Base-by-base conservation (phyloP, 2,797 vertebrate species). In the Chaetodon trifasciatus region DNA sequence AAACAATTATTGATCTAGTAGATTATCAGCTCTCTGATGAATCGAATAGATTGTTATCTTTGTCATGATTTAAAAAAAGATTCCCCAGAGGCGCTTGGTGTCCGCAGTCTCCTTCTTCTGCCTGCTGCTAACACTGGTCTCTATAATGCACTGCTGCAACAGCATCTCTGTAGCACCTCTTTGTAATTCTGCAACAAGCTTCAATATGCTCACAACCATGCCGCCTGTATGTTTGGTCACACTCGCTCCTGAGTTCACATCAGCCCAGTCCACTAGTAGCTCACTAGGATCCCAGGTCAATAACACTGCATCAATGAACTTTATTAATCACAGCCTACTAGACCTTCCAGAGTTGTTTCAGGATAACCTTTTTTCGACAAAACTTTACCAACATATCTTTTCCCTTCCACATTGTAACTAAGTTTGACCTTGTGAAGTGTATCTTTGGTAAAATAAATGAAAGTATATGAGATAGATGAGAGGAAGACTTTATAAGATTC, bases 21-120 rank as follows among this genome's bases (percentile, higher is more conserved):
- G 70, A 82, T 86, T 78, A 86, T 86, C 52, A 76, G 42, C 46
- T 77, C 6, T 39, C 74, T 71, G 67, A 81, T 85, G 35, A 77
- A 85, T 64, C 58, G 52, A 78, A 77, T 37, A 17, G 74, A 80
- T 78, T 74, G 57, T 40, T 79, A 81, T 79, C 79, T 74, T 52
- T 55, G 50, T 73, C 46, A 37, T 57, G 39, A 60, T 77, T 74
- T 82, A 32, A 32, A 32, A 32, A 32, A 77, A 8, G 13, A 61
- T 78, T 72, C 55, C 75, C 62, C 60, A 32, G 28, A 58, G 78
- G 55, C 6, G 0, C 21, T 63, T 44, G 42, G 62, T 58, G 76
- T 68, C 39, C 1, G 1, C 53, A 53, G 69, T 72, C 62, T 79
- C 65, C 57, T 78, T 64, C 9, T 75, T 32, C 65, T 70, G 44